Evolutionary conservation across 1,140 invertebrate genomes (phyloP), one percentile per base, ranked within the genome.

Genomic region (Trachymyrmex septentrionalis): DNA sequence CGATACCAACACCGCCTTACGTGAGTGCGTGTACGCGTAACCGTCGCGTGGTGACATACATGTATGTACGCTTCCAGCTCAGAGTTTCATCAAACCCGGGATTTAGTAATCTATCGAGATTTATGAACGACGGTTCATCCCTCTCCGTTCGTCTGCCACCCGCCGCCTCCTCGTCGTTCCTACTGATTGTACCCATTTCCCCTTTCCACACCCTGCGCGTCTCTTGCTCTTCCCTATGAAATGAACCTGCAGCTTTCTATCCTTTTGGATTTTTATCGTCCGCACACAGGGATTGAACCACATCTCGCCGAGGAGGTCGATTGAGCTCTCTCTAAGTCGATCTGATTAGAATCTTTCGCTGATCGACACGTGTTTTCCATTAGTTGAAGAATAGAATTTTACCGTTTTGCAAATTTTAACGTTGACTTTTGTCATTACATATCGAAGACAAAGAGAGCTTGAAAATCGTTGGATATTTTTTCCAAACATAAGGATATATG

Each of bases 81-180:
- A 90, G 67, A 66, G 92, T 94, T 94, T 93, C 94, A 93, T 95
- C 95, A 95, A 95, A 95, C 93, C 93, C 91, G 94, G 94, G 95
- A 95, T 95, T 95, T 95, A 95, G 95, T 94, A 95, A 95, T 95
- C 95, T 95, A 89, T 93, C 91, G 93, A 95, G 95, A 95, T 95
- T 95, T 95, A 95, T 95, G 95, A 95, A 95, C 94, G 94, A 87
- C 85, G 90, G 92, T 90, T 93, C 93, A 92, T 94, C 93, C 92
- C 94, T 94, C 80, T 91, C 78, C 87, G 85, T 90, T 86, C 88
- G 72, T 76, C 73, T 67, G 57, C 38, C 77, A 24, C 73, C 78
- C 86, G 24, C 50, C 73, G 80, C 86, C 90, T 84, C 86, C 87
- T 80, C 71, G 69, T 72, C 89, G 86, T 90, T 86, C 73, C 87